Conservation (phyloP, 2,888 invertebrate genomes). For the Phanerotoma sp. region DNA sequence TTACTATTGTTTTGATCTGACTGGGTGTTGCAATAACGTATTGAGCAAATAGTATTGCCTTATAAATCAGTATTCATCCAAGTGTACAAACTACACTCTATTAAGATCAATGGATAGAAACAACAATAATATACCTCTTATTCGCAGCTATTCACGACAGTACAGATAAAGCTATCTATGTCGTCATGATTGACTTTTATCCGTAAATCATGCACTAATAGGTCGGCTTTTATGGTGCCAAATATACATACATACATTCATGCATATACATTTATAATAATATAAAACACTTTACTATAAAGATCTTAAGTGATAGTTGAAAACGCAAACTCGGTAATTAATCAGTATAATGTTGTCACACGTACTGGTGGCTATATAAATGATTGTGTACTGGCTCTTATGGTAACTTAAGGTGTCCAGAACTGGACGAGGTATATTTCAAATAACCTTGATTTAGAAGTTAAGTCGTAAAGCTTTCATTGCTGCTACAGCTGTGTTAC, state of each 20-base stretch:
- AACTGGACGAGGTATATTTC: too few relatives aligned
- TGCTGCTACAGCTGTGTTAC: too few relatives aligned
- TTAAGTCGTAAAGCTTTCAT: too few relatives aligned
- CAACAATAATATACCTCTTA: constrained; percentile 12
- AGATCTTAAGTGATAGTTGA: constrained; percentile 1
- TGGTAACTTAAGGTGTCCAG: neutral
- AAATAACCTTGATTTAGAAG: too few relatives aligned
- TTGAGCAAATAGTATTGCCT: constrained; percentile 1
- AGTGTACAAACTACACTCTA: neutral
- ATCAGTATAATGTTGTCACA: constrained; percentile 7
- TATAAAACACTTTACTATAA: constrained; percentile 2
- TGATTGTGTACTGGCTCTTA: constrained; percentile 1
- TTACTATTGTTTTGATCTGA: too few relatives aligned
- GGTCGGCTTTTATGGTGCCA: constrained; percentile 8
- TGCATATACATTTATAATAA: neutral
- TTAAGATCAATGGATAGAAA: constrained; percentile 3
- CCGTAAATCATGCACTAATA: constrained; percentile 17
- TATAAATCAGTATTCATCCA: constrained; percentile 4
- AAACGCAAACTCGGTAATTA: neutral
- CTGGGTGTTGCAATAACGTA: neutral
- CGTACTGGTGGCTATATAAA: constrained; percentile 8
- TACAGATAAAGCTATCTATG: constrained; percentile 17
- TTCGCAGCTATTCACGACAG: neutral
- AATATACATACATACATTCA: neutral
- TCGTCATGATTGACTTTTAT: constrained; percentile 16